Conservation (phyloP, 2,888 invertebrate species). For the Hylaea fasciaria region DNA sequence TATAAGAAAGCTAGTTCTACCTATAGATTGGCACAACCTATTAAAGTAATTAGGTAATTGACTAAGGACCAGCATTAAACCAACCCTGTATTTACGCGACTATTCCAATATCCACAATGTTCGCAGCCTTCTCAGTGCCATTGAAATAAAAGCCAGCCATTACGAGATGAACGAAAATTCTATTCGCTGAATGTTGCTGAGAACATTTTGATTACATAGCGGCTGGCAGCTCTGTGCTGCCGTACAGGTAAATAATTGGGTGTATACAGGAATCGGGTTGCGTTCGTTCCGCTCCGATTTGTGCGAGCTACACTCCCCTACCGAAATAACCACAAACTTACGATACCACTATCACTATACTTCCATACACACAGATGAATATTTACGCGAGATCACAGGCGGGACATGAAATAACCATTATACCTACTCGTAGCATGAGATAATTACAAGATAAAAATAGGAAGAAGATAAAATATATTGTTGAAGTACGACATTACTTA, state of each 20-base stretch:
- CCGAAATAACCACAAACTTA: conserved; percentile 30
- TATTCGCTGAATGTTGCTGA: conserved; percentile 59
- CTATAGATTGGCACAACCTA: no score
- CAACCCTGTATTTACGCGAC: background rate
- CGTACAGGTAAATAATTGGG: conserved; percentile 61
- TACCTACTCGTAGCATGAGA: no score
- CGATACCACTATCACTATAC: conserved; percentile 3
- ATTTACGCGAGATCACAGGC: background rate
- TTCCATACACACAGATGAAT: conserved; percentile 4
- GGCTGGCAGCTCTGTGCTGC: conserved; percentile 50
- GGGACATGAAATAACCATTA: no score
- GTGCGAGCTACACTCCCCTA: conserved; percentile 20
- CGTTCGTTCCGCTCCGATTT: conserved; percentile 47
- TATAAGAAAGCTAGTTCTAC: no score
- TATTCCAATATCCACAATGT: background rate
- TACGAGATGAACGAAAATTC: conserved; percentile 63
- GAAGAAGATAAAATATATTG: no score
- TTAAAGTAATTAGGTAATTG: no score
- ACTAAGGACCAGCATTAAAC: no score
- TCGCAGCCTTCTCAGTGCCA: conserved; percentile 6
- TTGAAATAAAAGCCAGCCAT: conserved; percentile 57
- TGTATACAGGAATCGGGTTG: conserved; percentile 49
- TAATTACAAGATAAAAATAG: no score
- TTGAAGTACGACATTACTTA: no score
- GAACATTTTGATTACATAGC: conserved; percentile 62